Conservation (phyloP, 2,888 invertebrate species). For the Augochlorella aurata region DNA sequence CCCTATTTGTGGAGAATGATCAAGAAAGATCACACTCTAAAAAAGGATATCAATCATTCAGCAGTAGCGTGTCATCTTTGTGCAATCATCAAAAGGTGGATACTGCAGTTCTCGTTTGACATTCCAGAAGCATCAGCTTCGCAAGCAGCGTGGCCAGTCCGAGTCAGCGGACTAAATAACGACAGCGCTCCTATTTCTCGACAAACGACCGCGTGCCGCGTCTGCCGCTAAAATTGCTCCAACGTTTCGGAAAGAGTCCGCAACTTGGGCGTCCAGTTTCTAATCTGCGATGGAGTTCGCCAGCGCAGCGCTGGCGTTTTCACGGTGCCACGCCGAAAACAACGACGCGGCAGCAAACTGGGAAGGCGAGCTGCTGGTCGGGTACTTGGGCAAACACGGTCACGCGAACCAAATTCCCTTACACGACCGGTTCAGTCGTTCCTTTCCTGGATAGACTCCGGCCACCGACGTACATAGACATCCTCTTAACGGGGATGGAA, state of each 20-base stretch:
- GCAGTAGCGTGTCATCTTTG: no score
- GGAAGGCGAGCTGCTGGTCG: constrained; percentile 10
- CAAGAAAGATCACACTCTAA: no score
- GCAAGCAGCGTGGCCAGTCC: no score
- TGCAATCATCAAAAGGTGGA: no score
- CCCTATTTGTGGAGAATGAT: no score
- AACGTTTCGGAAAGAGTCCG: not conserved
- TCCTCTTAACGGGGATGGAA: constrained; percentile 59
- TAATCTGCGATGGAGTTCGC: not conserved
- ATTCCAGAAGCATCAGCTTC: no score
- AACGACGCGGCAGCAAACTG: constrained; percentile 15
- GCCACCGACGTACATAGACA: constrained; percentile 54
- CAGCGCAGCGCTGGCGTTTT: constrained; percentile 1
- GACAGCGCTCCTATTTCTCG: no score
- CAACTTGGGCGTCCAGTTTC: not conserved
- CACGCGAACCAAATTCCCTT: constrained; percentile 38
- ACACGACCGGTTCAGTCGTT: constrained; percentile 15
- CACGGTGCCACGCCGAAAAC: constrained; percentile 23
- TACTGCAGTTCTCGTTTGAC: no score
- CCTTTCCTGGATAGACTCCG: constrained; percentile 46
- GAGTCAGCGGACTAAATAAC: no score
- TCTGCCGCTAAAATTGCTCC: no score
- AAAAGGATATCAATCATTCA: no score
- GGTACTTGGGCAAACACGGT: constrained; percentile 23
- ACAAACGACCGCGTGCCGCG: no score